Evolutionary conservation across 1,140 invertebrate genomes (phyloP).

Genomic region (Diachasmimorpha longicaudata): DNA sequence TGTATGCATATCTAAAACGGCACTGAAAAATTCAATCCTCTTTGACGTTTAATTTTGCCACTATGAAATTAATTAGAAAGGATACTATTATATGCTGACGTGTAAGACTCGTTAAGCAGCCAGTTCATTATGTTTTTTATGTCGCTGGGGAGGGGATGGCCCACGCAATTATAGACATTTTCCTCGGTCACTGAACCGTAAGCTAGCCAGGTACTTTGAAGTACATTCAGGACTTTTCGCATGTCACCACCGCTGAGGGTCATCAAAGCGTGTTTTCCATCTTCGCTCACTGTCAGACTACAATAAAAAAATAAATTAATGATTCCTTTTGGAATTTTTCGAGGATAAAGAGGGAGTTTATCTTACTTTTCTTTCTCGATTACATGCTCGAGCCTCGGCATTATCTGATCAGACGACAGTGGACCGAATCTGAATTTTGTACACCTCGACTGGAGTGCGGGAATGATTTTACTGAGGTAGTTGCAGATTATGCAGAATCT

Average conservation of each 20-base stretch:
- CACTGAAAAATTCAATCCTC: background rate
- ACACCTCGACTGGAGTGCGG: conserved; percentile 96
- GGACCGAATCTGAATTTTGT: conserved; percentile 98
- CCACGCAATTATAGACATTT: conserved; percentile 95
- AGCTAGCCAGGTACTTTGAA: conserved; percentile 89
- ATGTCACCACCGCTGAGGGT: conserved; percentile 96
- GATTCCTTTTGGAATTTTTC: too few relatives aligned
- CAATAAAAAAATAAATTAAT: conserved; percentile 32
- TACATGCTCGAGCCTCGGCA: conserved; percentile 88
- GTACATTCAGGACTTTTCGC: conserved; percentile 94
- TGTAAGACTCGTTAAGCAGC: conserved; percentile 87
- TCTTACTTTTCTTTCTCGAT: conserved; percentile 82
- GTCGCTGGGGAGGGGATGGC: conserved; percentile 90
- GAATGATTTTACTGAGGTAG: conserved; percentile 98
- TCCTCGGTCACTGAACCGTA: conserved; percentile 88
- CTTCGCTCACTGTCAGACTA: conserved; percentile 85
- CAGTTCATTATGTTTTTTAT: conserved; percentile 90
- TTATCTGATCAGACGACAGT: conserved; percentile 82
- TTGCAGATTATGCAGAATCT: conserved; percentile 99
- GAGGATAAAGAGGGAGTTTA: too few relatives aligned
- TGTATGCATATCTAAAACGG: background rate
- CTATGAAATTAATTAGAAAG: conserved; percentile 54
- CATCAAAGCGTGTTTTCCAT: conserved; percentile 90
- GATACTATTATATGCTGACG: conserved; percentile 84
- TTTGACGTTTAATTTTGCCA: conserved; percentile 16